Conservation (phyloP, 2,113 vertebrate genomes). For the Manacus vitellinus region DNA sequence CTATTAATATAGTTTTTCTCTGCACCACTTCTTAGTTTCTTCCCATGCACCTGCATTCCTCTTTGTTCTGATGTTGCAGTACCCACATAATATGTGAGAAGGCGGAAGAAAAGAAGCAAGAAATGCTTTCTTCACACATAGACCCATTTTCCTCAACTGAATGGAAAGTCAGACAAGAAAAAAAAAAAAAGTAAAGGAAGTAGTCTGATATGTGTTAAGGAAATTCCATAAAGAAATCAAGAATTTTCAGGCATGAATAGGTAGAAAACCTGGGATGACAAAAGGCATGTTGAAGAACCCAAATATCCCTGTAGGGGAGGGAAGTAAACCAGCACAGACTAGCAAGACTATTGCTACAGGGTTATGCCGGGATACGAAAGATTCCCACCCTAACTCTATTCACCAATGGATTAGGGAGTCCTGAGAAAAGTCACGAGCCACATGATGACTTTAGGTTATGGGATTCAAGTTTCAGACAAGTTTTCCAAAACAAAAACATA, state of each 20-base stretch:
- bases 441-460: neutral
- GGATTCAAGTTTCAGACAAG: neutral
- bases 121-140: neutral
- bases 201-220: neutral
- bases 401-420: neutral
- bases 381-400: neutral
- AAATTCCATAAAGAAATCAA: neutral
- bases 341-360: neutral
- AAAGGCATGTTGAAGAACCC: neutral
- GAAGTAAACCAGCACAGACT: neutral
- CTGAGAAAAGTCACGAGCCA: neutral
- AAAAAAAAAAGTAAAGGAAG: neutral
- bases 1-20: neutral
- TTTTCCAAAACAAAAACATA: neutral
- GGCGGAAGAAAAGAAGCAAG: neutral
- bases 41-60: neutral
- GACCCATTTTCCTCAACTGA: neutral
- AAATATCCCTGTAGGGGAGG: neutral
- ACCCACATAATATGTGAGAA: neutral
- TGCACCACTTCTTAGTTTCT: neutral
- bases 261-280: neutral
- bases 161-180: neutral
- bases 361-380: neutral
- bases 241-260: neutral
- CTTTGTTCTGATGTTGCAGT: neutral